Percentiles rank a stretch among this genome's conserved stretches.
Evolutionary conservation across 2,888 invertebrate genomes (phyloP).

Genomic region (Noctua comes): DNA sequence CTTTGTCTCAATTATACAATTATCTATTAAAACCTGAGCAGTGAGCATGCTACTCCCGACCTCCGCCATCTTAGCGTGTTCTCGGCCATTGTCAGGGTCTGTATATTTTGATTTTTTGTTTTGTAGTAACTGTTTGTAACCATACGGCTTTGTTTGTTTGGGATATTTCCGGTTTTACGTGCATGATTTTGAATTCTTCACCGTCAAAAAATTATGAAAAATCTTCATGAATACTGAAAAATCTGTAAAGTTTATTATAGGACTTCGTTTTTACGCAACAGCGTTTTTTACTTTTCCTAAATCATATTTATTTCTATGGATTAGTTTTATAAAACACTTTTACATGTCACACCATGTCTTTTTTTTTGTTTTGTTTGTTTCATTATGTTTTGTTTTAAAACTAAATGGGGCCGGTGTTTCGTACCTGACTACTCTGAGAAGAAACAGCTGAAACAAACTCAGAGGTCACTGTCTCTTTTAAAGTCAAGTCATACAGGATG

Average conservation of each 20-base stretch:
- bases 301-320: too few relatives aligned
- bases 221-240: background rate
- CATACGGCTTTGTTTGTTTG: background rate
- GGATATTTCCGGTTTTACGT: background rate
- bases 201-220: background rate
- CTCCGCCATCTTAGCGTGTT: background rate
- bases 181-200: background rate
- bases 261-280: background rate
- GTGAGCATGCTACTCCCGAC: background rate
- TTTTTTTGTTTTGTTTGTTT: too few relatives aligned
- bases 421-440: too few relatives aligned
- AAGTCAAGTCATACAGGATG: too few relatives aligned
- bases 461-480: too few relatives aligned
- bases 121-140: background rate
- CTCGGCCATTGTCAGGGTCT: conserved; percentile 20
- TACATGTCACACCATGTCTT: too few relatives aligned
- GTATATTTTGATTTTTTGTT: background rate
- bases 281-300: background rate
- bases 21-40: conserved; percentile 16
- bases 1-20: conserved; percentile 41
- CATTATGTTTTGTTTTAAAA: too few relatives aligned
- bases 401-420: too few relatives aligned
- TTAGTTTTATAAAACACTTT: too few relatives aligned
- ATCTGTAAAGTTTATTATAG: background rate
- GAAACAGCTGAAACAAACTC: too few relatives aligned